phyloP scores from a whole-genome alignment of 2,113 vertebrate genomes.

The Dipodomys ordii region DNA sequence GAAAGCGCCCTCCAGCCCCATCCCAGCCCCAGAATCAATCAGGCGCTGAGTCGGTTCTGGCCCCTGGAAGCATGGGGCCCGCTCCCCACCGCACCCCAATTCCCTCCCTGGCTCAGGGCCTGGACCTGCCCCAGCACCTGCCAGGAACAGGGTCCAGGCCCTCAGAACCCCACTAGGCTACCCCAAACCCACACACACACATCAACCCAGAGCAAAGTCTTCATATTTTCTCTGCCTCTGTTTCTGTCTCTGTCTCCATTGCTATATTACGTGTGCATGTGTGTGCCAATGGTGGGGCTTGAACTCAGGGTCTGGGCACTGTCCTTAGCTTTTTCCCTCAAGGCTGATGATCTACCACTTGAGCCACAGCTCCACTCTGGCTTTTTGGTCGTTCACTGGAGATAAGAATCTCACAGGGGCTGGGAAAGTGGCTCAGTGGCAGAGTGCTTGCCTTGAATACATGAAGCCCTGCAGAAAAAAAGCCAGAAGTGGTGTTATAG shows the following conservation, averaged over 20 bases:
- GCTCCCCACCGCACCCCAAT: constrained; percentile 35
- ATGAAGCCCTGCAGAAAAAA: no score
- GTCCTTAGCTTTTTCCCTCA: no score
- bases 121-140: background rate
- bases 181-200: background rate
- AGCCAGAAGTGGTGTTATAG: no score
- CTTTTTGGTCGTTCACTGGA: no score
- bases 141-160: background rate
- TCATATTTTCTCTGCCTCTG: background rate
- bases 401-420: no score
- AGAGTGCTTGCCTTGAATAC: no score
- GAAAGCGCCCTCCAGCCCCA: constrained; percentile 21
- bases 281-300: no score
- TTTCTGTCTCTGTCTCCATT: background rate
- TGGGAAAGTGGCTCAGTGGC: no score
- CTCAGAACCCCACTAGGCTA: background rate
- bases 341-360: no score
- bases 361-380: no score
- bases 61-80: constrained; percentile 77
- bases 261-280: background rate
- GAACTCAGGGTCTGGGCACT: no score
- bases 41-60: constrained; percentile 71
- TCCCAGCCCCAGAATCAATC: constrained; percentile 78
- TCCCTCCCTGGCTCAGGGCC: background rate
- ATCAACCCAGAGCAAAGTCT: background rate